These are phyloP conservation scores for Cheilosia pagana DNA, from an alignment of 2,888 invertebrate species.

Conservation along the genomic window DNA sequence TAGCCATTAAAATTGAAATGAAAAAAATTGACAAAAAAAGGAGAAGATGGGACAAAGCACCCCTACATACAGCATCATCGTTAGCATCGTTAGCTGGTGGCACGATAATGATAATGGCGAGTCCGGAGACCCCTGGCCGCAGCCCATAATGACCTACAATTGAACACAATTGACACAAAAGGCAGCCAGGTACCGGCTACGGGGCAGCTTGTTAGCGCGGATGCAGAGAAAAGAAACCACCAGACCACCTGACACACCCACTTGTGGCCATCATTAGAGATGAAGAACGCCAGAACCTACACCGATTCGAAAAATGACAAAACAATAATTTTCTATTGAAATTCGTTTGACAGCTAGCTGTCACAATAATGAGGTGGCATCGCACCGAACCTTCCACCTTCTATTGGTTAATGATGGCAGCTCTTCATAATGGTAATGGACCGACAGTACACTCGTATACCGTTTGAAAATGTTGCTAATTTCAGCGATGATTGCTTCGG, in stretches of 20 bases:
- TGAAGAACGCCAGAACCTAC: slow-evolving; percentile 1
- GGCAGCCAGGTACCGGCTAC: slow-evolving; percentile 31
- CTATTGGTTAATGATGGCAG: slow-evolving; percentile 43
- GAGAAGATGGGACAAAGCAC: slow-evolving; percentile 10
- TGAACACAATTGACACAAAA: slow-evolving; percentile 70
- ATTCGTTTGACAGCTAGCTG: slow-evolving; percentile 71
- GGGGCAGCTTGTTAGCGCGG: slow-evolving; percentile 37
- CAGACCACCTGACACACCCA: slow-evolving; percentile 59
- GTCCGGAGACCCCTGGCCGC: slow-evolving; percentile 31
- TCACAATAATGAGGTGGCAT: slow-evolving; percentile 70
- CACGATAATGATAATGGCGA: slow-evolving; percentile 61
- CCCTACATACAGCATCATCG: slow-evolving; percentile 12
- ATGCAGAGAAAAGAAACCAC: slow-evolving; percentile 37
- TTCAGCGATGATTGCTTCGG: slow-evolving; percentile 47
- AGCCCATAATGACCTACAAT: slow-evolving; percentile 58
- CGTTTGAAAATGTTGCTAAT: slow-evolving; percentile 64
- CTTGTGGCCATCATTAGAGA: slow-evolving; percentile 59
- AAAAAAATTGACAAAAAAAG: neutral
- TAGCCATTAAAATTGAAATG: slow-evolving; percentile 46
- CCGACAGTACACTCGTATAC: slow-evolving; percentile 39
- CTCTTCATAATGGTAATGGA: slow-evolving; percentile 58
- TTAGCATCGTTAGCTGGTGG: slow-evolving; percentile 48
- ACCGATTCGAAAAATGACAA: slow-evolving; percentile 61
- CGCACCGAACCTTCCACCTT: neutral
- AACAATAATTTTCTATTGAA: slow-evolving; percentile 71